phyloP scores from a whole-genome alignment of 2,888 invertebrate species.

The Unio delphinus region DNA sequence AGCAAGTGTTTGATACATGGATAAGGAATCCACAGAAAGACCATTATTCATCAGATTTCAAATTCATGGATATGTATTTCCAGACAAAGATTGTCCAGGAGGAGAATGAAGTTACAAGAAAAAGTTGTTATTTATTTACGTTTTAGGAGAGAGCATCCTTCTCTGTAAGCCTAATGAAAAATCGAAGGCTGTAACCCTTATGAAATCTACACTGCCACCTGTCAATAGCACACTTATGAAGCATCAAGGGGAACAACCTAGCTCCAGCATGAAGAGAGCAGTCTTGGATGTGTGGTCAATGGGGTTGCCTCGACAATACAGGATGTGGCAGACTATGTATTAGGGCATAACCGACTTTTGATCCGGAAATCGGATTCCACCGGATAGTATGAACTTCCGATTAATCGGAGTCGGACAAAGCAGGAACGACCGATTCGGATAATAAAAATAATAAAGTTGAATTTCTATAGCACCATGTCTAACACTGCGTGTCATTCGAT shows the following conservation, averaged over 20 bases:
- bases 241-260: conserved; percentile 73
- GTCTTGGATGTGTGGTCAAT: conserved; percentile 83
- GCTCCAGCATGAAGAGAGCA: conserved; percentile 74
- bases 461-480: no score
- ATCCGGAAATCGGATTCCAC: no score
- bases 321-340: conserved; percentile 83
- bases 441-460: no score
- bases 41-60: no score
- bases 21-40: no score
- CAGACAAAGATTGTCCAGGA: neutral
- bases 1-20: no score
- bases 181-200: conserved; percentile 80
- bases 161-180: conserved; percentile 86
- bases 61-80: no score
- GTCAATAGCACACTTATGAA: conserved; percentile 84
- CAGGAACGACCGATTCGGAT: no score
- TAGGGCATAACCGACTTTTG: no score
- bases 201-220: conserved; percentile 78
- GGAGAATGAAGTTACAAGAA: neutral
- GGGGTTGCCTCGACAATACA: conserved; percentile 82
- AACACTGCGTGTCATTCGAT: no score
- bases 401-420: no score
- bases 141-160: conserved; percentile 89
- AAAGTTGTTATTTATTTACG: conserved; percentile 3
- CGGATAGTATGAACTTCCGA: no score